Conservation (phyloP, 1,140 invertebrate species). For the Physella acuta region DNA sequence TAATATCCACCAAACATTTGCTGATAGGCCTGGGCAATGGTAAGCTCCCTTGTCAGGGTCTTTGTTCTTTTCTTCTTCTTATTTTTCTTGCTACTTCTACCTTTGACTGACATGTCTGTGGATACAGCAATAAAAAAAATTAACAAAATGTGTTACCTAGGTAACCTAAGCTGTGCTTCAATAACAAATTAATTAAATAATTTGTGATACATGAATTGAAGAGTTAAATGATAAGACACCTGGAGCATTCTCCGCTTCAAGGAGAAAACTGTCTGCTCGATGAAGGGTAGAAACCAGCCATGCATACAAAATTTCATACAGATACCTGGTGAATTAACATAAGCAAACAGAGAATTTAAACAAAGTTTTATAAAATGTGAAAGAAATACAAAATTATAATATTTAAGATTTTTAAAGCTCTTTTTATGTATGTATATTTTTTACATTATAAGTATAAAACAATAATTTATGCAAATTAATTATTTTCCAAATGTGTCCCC, state of each 20-base stretch:
- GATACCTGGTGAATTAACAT: too few relatives aligned
- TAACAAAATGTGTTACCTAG: too few relatives aligned
- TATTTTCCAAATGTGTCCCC: neutral
- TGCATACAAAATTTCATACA: constrained; percentile 92
- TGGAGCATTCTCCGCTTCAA: constrained; percentile 71
- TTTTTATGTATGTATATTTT: neutral
- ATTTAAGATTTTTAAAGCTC: neutral
- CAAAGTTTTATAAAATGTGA: neutral
- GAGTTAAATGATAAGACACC: constrained; percentile 4
- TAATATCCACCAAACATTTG: constrained; percentile 94
- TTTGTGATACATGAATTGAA: too few relatives aligned
- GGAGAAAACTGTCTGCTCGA: constrained; percentile 80
- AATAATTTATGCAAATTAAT: neutral
- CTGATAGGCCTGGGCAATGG: constrained; percentile 85
- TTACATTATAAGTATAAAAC: neutral
- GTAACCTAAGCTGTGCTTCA: too few relatives aligned
- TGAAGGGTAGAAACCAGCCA: constrained; percentile 89
- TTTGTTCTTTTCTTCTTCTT: constrained; percentile 69
- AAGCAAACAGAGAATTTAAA: too few relatives aligned
- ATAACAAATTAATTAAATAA: too few relatives aligned
- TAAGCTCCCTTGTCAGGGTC: constrained; percentile 79
- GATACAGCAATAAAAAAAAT: too few relatives aligned
- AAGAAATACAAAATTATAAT: neutral
- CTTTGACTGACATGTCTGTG: constrained; percentile 39
- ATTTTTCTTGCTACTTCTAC: constrained; percentile 54